Evolutionary conservation across 2,797 vertebrate genomes (phyloP), one percentile per base, ranked within the genome.

Genomic region (Saxicola maurus): DNA sequence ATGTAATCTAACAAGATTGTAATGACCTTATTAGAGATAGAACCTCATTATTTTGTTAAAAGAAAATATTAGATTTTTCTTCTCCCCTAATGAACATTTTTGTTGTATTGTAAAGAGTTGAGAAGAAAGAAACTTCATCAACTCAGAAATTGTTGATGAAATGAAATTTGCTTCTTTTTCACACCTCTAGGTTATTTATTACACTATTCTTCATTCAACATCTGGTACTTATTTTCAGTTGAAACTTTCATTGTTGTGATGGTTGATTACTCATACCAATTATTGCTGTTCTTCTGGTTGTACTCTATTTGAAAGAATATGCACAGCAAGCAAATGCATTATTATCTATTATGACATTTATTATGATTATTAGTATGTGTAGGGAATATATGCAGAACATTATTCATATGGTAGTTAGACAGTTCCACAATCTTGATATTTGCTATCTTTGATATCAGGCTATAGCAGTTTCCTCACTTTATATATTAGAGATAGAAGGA

Each of bases 181-280:
- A 2, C 53, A 80, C n/a, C 17, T 94, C 64, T 77, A 71, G 31
- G 31, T 82, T 85, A 87, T 80, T 91, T 92, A 67, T 74, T 71
- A 23, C n/a, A 57, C 25, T 46, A 64, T 55, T 84, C 53, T 84
- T 87, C 38, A 28, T 71, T 67, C 40, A 85, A 51, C 85, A 87
- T 68, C 76, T 89, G 73, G 38, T 64, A 67, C 20, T 87, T 66
- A 83, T 85, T 82, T 80, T 89, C 61, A 51, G 30, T 19, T 78
- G 69, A 86, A 87, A 55, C 12, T 57, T 78, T 78, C 65, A 65
- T 78, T 83, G 77, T 91, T 74, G 43, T 2, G 0, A 86, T 42
- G 37, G 59, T 90, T 94, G 81, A 87, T 93, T 93, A 92, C 60
- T 93, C 62, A 48, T 88, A 62, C 37, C 66, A 81, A 71, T 91